Evolutionary conservation across 2,113 vertebrate species (phyloP).

Genomic region (Gulo gulo): DNA sequence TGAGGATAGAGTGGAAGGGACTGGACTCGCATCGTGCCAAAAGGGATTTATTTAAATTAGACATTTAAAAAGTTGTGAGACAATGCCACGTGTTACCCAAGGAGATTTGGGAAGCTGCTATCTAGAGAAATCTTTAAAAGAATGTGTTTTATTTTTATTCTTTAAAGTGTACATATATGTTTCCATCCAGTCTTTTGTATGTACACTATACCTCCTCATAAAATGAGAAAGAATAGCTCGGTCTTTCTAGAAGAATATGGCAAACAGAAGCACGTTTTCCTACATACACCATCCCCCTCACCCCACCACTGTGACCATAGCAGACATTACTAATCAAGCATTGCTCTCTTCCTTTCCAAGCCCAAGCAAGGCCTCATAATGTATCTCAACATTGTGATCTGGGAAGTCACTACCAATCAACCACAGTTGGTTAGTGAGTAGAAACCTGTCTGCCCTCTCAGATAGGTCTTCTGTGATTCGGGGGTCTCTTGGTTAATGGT

Average conservation of each 20-base stretch:
- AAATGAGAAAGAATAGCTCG: background rate
- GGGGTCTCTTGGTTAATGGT: background rate
- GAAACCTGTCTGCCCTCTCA: background rate
- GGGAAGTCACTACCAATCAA: background rate
- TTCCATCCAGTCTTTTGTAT: constrained; percentile 26
- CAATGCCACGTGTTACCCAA: constrained; percentile 47
- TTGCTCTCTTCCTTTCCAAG: background rate
- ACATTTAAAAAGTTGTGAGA: constrained; percentile 68
- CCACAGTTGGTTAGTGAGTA: background rate
- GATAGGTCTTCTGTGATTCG: background rate
- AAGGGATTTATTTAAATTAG: constrained; percentile 72
- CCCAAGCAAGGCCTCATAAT: background rate
- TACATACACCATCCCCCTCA: too few relatives aligned
- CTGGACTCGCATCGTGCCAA: constrained; percentile 50
- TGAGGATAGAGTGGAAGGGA: constrained; percentile 51
- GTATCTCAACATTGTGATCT: background rate
- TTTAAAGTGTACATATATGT: constrained; percentile 14
- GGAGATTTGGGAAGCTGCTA: constrained; percentile 55
- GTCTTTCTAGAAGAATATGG: constrained; percentile 44
- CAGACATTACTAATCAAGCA: constrained; percentile 20
- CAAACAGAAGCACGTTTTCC: background rate
- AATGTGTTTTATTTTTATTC: constrained; percentile 60
- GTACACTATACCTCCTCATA: background rate
- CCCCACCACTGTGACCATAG: background rate
- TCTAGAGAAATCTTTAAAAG: constrained; percentile 55